Evolutionary conservation across 2,113 vertebrate species (phyloP), one percentile per base, ranked within the genome.

Genomic region (Syngnathus floridae): DNA sequence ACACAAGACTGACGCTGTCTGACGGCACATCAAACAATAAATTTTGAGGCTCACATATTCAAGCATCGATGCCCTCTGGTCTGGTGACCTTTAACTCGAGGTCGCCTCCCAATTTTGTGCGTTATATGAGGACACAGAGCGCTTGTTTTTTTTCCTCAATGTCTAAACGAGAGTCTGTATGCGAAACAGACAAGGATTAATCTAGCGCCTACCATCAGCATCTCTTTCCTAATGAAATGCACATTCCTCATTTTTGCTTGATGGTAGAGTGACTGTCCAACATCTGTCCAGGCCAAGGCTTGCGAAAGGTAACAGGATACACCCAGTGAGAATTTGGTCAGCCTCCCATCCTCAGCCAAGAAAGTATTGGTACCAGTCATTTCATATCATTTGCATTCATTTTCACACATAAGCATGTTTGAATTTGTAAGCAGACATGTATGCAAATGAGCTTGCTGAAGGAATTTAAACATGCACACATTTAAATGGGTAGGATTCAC

Each of bases 221-320:
- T 57, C 21, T 40, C 26, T 48, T 59, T 68, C 51, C 71, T 78
- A 74, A 80, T 80, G 76, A 79, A 75, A 73, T 37, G 41, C 65
- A 61, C 76, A 82, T 80, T 83, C 72, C 70, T 73, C 62, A 76
- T 74, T 80, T 31, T 62, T 68, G 72, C 38, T 78, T 80, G 76
- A 85, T 82, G 73, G 83, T 78, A 80, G 76, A 84, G 66, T 74
- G 71, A 67, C 66, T 71, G 66, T 82, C 82, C 80, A 85, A 81
- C 66, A 73, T 74, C 41, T 76, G 68, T 78, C 77, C 41, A 64
- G 57, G 52, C 65, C 65, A 69, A 76, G 66, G 52, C 70, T 76
- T 59, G 0, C 69, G 58, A 75, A 62, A 71, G 57, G 82, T 76
- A 81, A 81, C n/a, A 45, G 62, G 66, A 83, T 70, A 80, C 36